These are phyloP conservation scores for Scytalopus superciliaris DNA, from an alignment of 2,113 vertebrate genomes.

Conservation along the genomic window DNA sequence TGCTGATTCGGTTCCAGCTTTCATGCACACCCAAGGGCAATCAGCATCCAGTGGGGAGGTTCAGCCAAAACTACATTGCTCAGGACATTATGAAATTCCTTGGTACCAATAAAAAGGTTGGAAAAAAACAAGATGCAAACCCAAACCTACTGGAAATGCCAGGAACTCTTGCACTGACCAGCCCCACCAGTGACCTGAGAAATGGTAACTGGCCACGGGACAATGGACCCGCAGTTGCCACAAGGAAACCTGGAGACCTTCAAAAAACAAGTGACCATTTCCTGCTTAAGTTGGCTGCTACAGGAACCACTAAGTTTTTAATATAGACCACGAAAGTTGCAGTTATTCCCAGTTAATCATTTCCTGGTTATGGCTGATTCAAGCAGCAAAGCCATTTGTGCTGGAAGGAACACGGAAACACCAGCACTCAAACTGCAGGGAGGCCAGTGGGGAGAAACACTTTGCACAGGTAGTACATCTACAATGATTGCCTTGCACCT, in stretches of 20 bases:
- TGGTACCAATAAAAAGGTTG: background rate
- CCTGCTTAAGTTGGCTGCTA: background rate
- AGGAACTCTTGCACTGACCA: background rate
- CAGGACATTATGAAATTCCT: background rate
- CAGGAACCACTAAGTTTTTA: background rate
- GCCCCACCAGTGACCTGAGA: background rate
- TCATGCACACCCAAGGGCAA: background rate
- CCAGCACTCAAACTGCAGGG: background rate
- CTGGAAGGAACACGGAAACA: background rate
- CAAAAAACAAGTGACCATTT: background rate
- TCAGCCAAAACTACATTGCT: background rate
- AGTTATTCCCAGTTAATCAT: slow-evolving; percentile 37
- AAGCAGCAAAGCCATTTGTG: background rate
- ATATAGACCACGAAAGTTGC: background rate
- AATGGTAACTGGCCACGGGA: rapidly evolving
- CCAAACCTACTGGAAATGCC: background rate
- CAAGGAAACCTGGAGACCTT: background rate
- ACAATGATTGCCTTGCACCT: background rate
- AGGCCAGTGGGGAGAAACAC: background rate
- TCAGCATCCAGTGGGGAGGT: background rate
- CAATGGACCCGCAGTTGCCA: background rate
- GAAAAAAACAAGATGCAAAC: background rate
- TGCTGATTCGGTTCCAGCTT: background rate
- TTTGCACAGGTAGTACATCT: background rate
- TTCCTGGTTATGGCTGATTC: background rate